Evolutionary conservation across 2,888 invertebrate genomes (phyloP).

Genomic region (Agrilus mali): DNA sequence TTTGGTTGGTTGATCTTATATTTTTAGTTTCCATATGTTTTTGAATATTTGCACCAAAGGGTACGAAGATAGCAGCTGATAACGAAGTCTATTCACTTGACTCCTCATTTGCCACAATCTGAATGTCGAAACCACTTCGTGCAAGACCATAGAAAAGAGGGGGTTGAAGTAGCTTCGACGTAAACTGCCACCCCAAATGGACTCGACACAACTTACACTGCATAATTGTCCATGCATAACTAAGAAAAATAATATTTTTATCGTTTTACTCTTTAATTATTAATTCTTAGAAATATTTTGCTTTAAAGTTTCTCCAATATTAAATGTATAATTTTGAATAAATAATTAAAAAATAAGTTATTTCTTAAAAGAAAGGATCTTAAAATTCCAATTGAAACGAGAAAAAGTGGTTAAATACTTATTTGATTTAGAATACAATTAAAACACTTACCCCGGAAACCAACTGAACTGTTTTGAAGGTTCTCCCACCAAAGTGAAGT

Average conservation of each 20-base stretch:
- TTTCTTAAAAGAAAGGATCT: too few species aligned
- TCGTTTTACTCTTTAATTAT: too few species aligned
- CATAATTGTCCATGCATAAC: constrained; percentile 72
- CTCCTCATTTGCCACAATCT: constrained; percentile 6
- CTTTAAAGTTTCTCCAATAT: too few species aligned
- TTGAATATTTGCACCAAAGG: not conserved
- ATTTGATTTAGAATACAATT: not conserved
- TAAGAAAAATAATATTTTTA: constrained; percentile 26
- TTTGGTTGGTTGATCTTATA: too few species aligned
- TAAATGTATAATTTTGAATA: too few species aligned
- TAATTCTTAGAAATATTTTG: too few species aligned
- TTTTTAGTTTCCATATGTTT: too few species aligned
- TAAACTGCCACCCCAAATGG: constrained; percentile 75
- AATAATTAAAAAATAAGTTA: too few species aligned
- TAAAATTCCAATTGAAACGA: too few species aligned
- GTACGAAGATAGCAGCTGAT: not conserved
- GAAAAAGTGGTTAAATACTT: too few species aligned
- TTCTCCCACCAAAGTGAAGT: constrained; percentile 37
- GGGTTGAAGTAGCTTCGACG: constrained; percentile 52
- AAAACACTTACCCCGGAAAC: constrained; percentile 62
- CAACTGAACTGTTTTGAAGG: constrained; percentile 65
- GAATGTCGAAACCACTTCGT: constrained; percentile 35
- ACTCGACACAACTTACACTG: constrained; percentile 51
- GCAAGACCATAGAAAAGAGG: constrained; percentile 60
- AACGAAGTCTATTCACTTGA: not conserved